Conservation (phyloP, 2,888 invertebrate genomes). For the Magallana nippona region DNA sequence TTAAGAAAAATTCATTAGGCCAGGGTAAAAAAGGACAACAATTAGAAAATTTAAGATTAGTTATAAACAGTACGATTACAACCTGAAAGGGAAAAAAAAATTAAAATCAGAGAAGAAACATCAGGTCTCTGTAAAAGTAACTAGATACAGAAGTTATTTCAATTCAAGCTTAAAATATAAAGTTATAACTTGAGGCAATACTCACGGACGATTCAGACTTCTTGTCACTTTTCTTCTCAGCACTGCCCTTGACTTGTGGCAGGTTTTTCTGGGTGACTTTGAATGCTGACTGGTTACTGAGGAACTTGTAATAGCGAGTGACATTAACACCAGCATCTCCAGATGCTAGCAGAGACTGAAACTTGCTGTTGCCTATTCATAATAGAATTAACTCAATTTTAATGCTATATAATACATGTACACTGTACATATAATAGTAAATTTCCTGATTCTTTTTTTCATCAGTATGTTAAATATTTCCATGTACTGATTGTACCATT, state of each 20-base stretch:
- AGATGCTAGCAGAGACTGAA: slow-evolving; percentile 63
- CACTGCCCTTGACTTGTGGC: slow-evolving; percentile 58
- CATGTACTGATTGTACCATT: too few species aligned
- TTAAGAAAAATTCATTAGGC: too few species aligned
- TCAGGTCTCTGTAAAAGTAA: too few species aligned
- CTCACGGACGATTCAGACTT: slow-evolving; percentile 63
- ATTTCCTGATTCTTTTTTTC: too few species aligned
- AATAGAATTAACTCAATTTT: background rate
- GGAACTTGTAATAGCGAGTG: slow-evolving; percentile 78
- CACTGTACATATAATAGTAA: too few species aligned
- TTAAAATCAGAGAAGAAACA: too few species aligned
- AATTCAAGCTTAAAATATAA: background rate
- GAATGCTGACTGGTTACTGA: slow-evolving; percentile 73
- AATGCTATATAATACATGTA: too few species aligned
- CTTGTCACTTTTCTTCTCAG: slow-evolving; percentile 54
- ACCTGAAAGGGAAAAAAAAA: too few species aligned
- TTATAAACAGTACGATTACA: too few species aligned
- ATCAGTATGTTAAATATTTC: too few species aligned
- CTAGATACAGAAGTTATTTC: background rate
- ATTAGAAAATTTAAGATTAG: too few species aligned
- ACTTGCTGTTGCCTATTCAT: slow-evolving; percentile 67
- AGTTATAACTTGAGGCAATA: slow-evolving; percentile 16
- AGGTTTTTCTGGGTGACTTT: slow-evolving; percentile 59
- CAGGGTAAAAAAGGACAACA: too few species aligned
- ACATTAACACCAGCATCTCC: slow-evolving; percentile 74